Conservation (phyloP, 2,888 invertebrate species). For the Gryllus longicercus region DNA sequence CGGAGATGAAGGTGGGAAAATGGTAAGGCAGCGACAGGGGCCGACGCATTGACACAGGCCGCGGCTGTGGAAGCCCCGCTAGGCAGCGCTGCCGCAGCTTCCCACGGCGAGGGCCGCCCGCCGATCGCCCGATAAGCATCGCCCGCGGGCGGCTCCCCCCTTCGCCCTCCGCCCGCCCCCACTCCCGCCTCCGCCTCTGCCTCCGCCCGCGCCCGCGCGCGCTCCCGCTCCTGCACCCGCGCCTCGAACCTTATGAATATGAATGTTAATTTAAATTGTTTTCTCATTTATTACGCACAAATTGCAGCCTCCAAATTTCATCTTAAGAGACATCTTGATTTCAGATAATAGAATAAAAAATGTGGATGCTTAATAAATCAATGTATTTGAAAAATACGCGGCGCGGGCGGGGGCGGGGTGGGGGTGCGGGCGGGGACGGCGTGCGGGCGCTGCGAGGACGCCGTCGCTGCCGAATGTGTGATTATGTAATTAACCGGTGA, state of each 20-base stretch:
- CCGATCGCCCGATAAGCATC: constrained; percentile 9
- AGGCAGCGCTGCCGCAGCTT: not conserved
- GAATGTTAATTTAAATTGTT: constrained; percentile 17
- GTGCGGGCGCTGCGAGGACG: too few relatives aligned
- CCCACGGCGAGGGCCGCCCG: not conserved
- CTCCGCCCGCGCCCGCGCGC: not conserved
- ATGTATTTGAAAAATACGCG: not conserved
- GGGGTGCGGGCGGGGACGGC: too few relatives aligned
- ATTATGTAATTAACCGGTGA: constrained; percentile 17
- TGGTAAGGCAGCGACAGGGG: too few relatives aligned
- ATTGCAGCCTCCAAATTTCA: constrained; percentile 17
- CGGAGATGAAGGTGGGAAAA: too few relatives aligned
- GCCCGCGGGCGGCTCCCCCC: not conserved
- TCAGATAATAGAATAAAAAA: constrained; percentile 11
- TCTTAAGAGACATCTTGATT: constrained; percentile 11
- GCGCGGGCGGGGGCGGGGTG: not conserved
- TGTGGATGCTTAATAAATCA: constrained; percentile 1
- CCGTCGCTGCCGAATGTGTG: not conserved
- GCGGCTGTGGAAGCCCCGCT: too few relatives aligned
- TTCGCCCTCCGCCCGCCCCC: not conserved
- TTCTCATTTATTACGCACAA: constrained; percentile 17
- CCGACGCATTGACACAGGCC: too few relatives aligned
- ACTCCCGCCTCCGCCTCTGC: not conserved
- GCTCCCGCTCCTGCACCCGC: not conserved
- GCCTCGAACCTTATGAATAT: not conserved